Evolutionary conservation across 2,888 invertebrate species (phyloP).

Genomic region (Watsonalla binaria): DNA sequence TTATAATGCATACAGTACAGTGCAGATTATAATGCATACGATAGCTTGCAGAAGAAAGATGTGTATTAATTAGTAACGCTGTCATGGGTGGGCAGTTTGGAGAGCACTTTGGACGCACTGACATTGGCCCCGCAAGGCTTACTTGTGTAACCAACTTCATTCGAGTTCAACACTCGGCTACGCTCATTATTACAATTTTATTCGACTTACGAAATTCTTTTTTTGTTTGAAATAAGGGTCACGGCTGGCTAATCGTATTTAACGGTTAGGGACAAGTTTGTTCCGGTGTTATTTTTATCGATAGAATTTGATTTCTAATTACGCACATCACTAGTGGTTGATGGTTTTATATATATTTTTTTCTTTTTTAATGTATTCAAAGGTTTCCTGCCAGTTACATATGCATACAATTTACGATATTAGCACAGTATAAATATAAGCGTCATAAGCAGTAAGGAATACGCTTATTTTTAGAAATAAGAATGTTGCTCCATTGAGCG

Average conservation of each 20-base stretch:
- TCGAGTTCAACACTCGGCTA: background rate
- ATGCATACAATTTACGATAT: no score
- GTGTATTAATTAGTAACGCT: background rate
- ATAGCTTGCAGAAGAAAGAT: no score
- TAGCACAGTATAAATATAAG: no score
- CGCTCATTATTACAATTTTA: background rate
- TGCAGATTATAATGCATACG: no score
- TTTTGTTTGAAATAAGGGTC: background rate
- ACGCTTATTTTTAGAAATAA: no score
- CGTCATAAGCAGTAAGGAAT: no score
- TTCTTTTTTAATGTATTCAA: no score
- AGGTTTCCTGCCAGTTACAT: no score
- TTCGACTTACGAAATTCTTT: background rate
- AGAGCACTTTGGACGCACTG: slow-evolving; percentile 22
- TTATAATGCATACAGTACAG: no score
- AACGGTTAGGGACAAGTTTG: background rate
- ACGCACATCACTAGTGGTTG: background rate
- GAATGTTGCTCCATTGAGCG: no score
- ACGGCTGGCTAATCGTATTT: background rate
- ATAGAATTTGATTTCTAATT: background rate
- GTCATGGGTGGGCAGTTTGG: no score
- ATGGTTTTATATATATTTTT: background rate
- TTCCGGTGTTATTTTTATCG: background rate
- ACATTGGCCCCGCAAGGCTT: slow-evolving; percentile 35
- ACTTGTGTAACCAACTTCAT: slow-evolving; percentile 20